Evolutionary conservation across 2,797 vertebrate species (phyloP).

Genomic region (Sarcoramphus papa): DNA sequence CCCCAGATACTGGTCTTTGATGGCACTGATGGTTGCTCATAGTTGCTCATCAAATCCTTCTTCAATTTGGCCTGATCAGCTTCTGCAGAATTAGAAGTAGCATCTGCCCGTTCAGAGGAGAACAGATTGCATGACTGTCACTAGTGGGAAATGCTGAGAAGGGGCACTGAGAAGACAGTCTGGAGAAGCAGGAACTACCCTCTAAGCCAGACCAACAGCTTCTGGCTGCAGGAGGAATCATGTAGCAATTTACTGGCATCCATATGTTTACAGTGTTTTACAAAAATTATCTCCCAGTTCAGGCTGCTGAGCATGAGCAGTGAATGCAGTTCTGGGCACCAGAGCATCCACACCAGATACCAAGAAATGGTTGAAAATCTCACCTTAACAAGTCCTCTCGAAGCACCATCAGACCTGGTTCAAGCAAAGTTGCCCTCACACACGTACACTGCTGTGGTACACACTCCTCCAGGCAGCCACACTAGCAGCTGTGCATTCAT

Average conservation of each 20-base stretch:
- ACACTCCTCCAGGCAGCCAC: background rate
- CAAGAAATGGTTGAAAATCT: slow-evolving; percentile 12
- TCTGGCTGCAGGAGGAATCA: background rate
- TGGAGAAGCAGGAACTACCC: background rate
- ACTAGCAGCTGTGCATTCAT: fast-evolving
- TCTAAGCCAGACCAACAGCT: background rate
- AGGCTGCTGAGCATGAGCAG: background rate
- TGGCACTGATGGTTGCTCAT: background rate
- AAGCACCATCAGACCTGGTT: background rate
- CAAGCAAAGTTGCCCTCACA: background rate
- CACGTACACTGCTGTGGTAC: background rate
- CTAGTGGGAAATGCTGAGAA: background rate
- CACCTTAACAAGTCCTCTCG: background rate
- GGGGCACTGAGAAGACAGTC: background rate
- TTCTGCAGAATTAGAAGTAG: background rate
- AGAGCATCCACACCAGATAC: background rate
- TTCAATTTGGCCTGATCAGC: background rate
- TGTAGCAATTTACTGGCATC: background rate
- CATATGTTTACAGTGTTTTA: background rate
- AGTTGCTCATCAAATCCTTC: background rate
- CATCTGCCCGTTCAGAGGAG: background rate
- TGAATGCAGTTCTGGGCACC: background rate
- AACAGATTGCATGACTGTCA: background rate
- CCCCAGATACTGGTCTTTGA: background rate
- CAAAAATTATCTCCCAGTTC: background rate